phyloP scores from a whole-genome alignment of 2,888 invertebrate genomes.

The Euproctis similis region DNA sequence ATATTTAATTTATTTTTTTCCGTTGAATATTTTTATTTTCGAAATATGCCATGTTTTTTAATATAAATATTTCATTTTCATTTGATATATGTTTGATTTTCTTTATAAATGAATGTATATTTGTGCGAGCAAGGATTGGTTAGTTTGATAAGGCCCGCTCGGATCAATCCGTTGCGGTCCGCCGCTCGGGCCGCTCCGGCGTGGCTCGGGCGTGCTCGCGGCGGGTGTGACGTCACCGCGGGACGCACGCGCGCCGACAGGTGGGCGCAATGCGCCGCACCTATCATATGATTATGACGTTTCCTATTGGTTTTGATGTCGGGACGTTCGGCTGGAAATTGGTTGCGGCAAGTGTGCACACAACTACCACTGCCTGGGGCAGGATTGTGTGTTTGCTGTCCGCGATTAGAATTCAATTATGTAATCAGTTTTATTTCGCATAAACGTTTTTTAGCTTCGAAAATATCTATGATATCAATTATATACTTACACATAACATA shows the following conservation, averaged over 20 bases:
- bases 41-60: too few species aligned
- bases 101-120: constrained; percentile 15
- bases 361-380: constrained; percentile 19
- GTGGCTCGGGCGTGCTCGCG: constrained; percentile 37
- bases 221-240: constrained; percentile 58
- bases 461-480: too few species aligned
- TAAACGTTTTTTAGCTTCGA: too few species aligned
- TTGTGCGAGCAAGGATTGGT: constrained; percentile 27
- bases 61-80: too few species aligned
- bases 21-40: too few species aligned
- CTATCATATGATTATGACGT: constrained; percentile 73
- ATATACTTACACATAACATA: too few species aligned
- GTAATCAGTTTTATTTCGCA: constrained; percentile 11
- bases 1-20: too few species aligned
- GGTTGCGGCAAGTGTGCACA: constrained; percentile 43
- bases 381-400: constrained; percentile 23
- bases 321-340: constrained; percentile 42
- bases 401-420: constrained; percentile 21
- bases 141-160: constrained; percentile 45
- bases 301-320: constrained; percentile 54
- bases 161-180: constrained; percentile 60
- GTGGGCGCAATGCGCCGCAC: constrained; percentile 73
- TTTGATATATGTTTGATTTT: too few species aligned
- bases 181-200: constrained; percentile 33
- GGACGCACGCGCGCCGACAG: constrained; percentile 74